phyloP scores from a whole-genome alignment of 2,797 vertebrate species.

The Bradypodion ventrale region DNA sequence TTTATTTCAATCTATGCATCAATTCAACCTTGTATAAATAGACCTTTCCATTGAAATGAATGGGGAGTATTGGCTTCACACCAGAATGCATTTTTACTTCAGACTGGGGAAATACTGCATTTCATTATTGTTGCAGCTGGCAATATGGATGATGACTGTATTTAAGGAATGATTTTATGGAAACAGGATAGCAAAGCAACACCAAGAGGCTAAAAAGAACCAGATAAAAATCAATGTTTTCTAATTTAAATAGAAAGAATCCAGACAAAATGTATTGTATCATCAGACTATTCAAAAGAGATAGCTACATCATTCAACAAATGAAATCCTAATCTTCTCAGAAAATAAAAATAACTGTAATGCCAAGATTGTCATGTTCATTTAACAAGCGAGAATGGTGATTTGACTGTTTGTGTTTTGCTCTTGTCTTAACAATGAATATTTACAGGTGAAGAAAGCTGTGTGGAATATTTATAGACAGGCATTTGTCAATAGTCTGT shows the following conservation, averaged over 20 bases:
- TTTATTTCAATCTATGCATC: neutral
- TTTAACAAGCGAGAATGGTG: neutral
- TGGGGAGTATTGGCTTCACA: neutral
- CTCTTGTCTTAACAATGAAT: slow-evolving; percentile 8
- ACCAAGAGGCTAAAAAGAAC: neutral
- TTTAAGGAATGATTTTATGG: neutral
- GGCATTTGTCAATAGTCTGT: neutral
- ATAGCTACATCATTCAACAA: neutral
- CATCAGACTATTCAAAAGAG: neutral
- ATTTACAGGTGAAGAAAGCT: neutral
- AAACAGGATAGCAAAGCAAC: neutral
- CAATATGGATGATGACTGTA: neutral
- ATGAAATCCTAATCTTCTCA: neutral
- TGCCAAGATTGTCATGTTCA: neutral
- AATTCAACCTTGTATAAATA: neutral
- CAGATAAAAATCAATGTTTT: neutral
- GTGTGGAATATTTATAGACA: slow-evolving; percentile 14
- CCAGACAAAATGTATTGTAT: neutral
- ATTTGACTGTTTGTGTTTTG: neutral
- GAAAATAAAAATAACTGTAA: neutral
- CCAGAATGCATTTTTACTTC: neutral
- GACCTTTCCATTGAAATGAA: neutral
- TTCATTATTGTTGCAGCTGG: neutral
- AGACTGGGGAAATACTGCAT: neutral
- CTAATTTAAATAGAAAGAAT: neutral